phyloP scores from a whole-genome alignment of 2,113 vertebrate species.

The Zapornia atra region DNA sequence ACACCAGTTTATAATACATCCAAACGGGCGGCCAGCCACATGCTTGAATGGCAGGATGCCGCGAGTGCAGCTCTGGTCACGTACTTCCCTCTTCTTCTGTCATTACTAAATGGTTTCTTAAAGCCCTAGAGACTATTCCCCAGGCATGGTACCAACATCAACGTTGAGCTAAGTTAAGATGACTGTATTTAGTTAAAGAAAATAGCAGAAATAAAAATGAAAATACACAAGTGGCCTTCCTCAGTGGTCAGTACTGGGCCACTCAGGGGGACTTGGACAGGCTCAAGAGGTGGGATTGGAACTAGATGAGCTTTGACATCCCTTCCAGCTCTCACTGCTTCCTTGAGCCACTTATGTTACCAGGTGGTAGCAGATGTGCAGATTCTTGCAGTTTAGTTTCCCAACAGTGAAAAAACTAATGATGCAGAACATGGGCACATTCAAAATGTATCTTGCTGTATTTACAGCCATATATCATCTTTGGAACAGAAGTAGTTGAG shows the following conservation, averaged over 20 bases:
- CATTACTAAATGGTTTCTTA: background rate
- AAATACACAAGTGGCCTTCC: too few species aligned
- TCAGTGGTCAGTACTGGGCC: too few species aligned
- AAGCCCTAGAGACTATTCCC: background rate
- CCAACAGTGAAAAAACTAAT: background rate
- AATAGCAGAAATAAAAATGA: background rate
- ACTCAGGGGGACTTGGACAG: too few species aligned
- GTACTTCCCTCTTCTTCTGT: background rate
- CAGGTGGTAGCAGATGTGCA: background rate
- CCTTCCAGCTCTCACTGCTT: background rate
- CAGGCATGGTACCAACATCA: background rate
- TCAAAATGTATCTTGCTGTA: background rate
- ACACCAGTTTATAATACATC: background rate
- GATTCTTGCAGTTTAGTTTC: background rate
- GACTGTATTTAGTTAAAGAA: background rate
- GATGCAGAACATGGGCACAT: background rate
- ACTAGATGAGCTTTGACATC: too few species aligned
- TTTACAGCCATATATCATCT: background rate
- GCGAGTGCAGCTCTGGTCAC: background rate
- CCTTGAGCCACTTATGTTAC: background rate
- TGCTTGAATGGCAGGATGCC: accelerated
- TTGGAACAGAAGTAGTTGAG: background rate
- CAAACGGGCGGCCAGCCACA: background rate
- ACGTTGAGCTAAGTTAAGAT: accelerated
- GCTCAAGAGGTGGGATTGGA: too few species aligned